Evolutionary conservation across 2,797 vertebrate genomes (phyloP), one percentile per base, ranked within the genome.

Genomic region (Scolopax rusticola): DNA sequence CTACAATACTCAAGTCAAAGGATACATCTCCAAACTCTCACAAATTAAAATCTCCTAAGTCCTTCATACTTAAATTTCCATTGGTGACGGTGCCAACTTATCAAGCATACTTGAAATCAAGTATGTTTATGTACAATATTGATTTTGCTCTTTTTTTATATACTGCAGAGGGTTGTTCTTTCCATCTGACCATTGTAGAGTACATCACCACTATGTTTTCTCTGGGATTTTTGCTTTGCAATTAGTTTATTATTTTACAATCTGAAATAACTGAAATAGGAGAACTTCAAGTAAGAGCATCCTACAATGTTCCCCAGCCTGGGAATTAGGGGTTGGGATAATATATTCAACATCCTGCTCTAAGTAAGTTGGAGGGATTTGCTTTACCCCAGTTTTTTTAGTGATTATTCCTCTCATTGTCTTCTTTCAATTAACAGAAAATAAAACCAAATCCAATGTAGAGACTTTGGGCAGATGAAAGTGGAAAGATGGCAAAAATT

Each of bases 41-140:
- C 32, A 84, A 19, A 5, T 43, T 38, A 61, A 54, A 21, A 43
- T 67, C 32, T 84, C 53, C 14, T 30, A 61, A 61, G 28, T 67
- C 21, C 24, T 75, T 69, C 36, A 36, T 59, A 54, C 9, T 50
- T 40, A 32, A 27, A 70, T 68, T 83, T 68, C 56, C 40, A 9
- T 57, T 67, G 48, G 5, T 76, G 14, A 30, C 61, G 30, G 36
- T 36, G 59, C 14, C 75, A 50, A 19, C 30, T 56, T 45, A 25
- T 50, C 41, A 61, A 41, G 70, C 18, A 8, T 18, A 33, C 25
- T 67, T 71, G n/a, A 76, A 67, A 56, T 78, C 15, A 73, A 68
- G 12, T 30, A 41, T 0, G 2, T 84, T 91, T 76, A 28, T 0
- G 0, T 71, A 25, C n/a, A 57, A 2, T 61, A 77, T 30, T 71